These are phyloP conservation scores for Lucilia sericata DNA, from an alignment of 1,140 invertebrate genomes.

Conservation along the genomic window DNA sequence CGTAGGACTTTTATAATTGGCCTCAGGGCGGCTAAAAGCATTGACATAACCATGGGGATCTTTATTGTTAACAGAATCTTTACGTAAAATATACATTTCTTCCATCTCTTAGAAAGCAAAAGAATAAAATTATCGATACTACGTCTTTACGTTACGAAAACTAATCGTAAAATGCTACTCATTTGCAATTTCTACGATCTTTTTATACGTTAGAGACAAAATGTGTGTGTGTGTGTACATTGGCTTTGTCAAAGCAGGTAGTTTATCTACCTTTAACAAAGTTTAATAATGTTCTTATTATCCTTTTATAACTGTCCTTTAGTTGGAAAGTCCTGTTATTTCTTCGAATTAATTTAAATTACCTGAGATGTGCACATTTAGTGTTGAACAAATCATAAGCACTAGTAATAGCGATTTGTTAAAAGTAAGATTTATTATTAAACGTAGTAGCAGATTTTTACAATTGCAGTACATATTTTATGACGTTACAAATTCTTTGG, in stretches of 20 bases:
- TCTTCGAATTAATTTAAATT: neutral
- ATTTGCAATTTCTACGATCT: neutral
- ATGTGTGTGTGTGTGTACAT: too few species aligned
- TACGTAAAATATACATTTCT: conserved; percentile 3
- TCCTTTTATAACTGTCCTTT: neutral
- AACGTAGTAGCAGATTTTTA: too few species aligned
- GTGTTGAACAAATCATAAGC: too few species aligned
- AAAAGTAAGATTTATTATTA: too few species aligned
- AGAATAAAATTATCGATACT: neutral
- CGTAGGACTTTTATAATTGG: conserved; percentile 46
- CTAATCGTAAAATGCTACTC: neutral
- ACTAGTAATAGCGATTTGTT: too few species aligned
- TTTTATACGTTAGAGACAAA: neutral
- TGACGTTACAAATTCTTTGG: too few species aligned
- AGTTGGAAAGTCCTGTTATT: neutral
- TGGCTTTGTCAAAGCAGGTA: neutral
- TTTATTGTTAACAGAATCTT: neutral
- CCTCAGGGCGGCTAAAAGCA: neutral
- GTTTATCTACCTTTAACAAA: neutral
- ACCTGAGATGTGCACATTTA: neutral
- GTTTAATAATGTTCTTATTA: neutral
- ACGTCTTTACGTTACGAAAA: neutral
- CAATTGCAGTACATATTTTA: too few species aligned
- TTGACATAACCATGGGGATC: conserved; percentile 35
- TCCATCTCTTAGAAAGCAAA: neutral